Evolutionary conservation across 2,888 invertebrate genomes (phyloP).

Genomic region (Spodoptera littoralis): DNA sequence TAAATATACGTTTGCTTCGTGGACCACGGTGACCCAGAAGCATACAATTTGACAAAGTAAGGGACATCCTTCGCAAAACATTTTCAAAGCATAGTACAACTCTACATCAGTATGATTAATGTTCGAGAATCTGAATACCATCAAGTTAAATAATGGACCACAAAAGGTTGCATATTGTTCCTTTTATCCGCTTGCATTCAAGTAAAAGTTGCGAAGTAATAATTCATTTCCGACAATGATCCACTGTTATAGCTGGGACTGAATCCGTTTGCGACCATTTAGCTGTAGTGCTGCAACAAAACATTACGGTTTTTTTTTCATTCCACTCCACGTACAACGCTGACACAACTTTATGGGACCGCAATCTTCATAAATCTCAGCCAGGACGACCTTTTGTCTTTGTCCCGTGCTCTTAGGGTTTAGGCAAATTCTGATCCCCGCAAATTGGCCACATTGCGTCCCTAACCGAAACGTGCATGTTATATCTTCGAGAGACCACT

Average conservation of each 20-base stretch:
- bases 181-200: conserved; percentile 47
- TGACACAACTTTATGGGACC: conserved; percentile 68
- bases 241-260: conserved; percentile 51
- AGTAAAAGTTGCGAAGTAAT: conserved; percentile 55
- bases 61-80: conserved; percentile 18
- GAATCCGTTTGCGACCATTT: conserved; percentile 52
- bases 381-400: conserved; percentile 81
- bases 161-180: conserved; percentile 49
- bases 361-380: conserved; percentile 84
- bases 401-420: conserved; percentile 77
- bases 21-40: conserved; percentile 14
- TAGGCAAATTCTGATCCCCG: conserved; percentile 81
- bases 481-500: conserved; percentile 68
- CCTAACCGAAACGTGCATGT: conserved; percentile 62
- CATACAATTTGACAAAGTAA: conserved; percentile 3
- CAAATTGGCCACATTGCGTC: conserved; percentile 76
- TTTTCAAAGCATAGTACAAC: conserved; percentile 23
- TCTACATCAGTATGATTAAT: conserved; percentile 48
- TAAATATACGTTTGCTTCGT: conserved; percentile 17
- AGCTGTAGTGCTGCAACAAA: conserved; percentile 46
- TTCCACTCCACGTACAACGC: conserved; percentile 55
- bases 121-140: conserved; percentile 41
- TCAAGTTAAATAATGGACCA: conserved; percentile 47
- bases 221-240: conserved; percentile 59
- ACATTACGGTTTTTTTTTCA: conserved; percentile 47